phyloP scores from a whole-genome alignment of 2,113 vertebrate genomes.

The Odontesthes bonariensis region DNA sequence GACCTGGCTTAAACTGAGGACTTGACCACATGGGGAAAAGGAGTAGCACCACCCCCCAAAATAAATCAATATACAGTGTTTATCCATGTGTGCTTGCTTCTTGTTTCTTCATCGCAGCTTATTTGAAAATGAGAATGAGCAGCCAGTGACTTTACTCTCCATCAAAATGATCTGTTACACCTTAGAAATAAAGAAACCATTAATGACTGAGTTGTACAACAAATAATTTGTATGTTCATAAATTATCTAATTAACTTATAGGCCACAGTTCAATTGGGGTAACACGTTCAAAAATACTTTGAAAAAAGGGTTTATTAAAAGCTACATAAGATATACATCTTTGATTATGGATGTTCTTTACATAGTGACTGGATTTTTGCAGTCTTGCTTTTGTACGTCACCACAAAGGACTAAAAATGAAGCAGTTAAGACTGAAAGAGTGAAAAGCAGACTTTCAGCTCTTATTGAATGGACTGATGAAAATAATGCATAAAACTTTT shows the following conservation, averaged over 20 bases:
- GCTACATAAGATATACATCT: no score
- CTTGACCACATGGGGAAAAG: slow-evolving; percentile 23
- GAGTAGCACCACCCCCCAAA: background rate
- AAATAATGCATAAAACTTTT: no score
- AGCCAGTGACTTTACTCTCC: background rate
- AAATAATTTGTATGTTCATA: no score
- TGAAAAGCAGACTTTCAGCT: background rate
- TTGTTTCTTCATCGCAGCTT: slow-evolving; percentile 19
- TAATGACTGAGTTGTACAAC: background rate
- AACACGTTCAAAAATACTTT: no score
- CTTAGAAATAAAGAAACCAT: background rate
- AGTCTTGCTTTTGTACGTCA: no score
- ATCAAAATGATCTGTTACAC: background rate
- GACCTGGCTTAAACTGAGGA: slow-evolving; percentile 21
- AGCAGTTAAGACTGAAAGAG: background rate
- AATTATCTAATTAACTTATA: no score
- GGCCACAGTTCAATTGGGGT: no score
- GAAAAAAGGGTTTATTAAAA: no score
- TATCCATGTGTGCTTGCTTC: slow-evolving; percentile 29
- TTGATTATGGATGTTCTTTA: no score
- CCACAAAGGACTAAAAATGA: background rate
- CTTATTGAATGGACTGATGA: no score
- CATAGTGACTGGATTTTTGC: no score
- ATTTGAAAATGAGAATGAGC: slow-evolving; percentile 8
- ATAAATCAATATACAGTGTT: slow-evolving; percentile 41